Evolutionary conservation across 2,797 vertebrate species (phyloP), one percentile per base, ranked within the genome.

Genomic region (Cryptoblepharus egeriae): DNA sequence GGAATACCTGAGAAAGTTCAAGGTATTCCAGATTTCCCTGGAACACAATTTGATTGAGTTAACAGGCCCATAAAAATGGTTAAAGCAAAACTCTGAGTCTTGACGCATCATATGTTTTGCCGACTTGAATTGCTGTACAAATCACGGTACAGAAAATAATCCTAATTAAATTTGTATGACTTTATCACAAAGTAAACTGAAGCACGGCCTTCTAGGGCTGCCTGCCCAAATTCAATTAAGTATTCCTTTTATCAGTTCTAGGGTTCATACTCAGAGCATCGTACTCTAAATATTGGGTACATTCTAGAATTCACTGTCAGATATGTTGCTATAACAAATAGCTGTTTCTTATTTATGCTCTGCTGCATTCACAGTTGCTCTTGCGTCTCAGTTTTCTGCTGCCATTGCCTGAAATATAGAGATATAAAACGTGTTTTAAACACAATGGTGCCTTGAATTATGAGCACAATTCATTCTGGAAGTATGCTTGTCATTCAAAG

Each of bases 321-420:
- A 81, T 26, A 55, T 75, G 24, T 28, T 57, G 58, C 69, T 80
- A 63, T 74, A 88, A 68, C 49, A 28, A 45, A 68, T 64, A 70
- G 18, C 35, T 42, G 20, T 32, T 70, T 55, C 11, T 42, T 70
- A 13, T 81, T 57, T 7, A 71, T 84, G 80, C n/a, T 45, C 84
- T 65, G 52, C 63, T 77, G 77, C 80, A 86, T 71, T 12, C 57
- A 82, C 72, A 61, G 7, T 45, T 22, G 60, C 79, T 70, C 75
- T 74, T 0, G 0, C 74, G 32, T 68, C 20, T 45, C 16, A 32
- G 39, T 26, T 35, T 49, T n/a, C 37, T 57, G 69, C 16, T 12
- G 55, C 22, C 28, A n/a, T 57, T 84, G 75, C 15, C 49, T 52
- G 45, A 49, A 10, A 49, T n/a, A n/a, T n/a, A n/a, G n/a, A n/a